Evolutionary conservation across 1,140 invertebrate species (phyloP), one percentile per base, ranked within the genome.

Genomic region (Lepidurus apus): DNA sequence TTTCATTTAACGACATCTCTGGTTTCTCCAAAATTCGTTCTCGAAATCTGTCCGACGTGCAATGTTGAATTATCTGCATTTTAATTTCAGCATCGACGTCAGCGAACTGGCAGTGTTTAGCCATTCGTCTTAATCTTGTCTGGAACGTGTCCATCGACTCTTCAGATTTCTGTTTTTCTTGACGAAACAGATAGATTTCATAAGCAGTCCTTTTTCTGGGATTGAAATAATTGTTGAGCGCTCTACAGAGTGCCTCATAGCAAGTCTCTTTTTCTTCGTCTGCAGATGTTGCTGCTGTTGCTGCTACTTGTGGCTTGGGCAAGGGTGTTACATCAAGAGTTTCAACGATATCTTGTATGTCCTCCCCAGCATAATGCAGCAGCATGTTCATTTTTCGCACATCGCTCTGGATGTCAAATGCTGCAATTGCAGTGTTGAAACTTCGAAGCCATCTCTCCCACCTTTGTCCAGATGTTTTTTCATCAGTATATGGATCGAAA

Each of bases 341-440:
- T 43, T 79, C 77, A 43, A 79, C 80, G 17, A 81, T 79, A 34
- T 81, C 80, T 21, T 81, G 65, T 8, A 81, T 80, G 43, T 73
- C 44, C 42, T 80, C 75, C 7, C 80, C 76, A n/a, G 76, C 80
- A 53, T 81, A 81, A 65, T 81, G 80, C 7, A 81, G 77, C 5
- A 81, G 74, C 42, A 80, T n/a, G 4, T 79, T 79, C 9, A 44
- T 53, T 75, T 80, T 53, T 11, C 80, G 75, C 7, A n/a, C 43
- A n/a, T 65, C 78, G n/a, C 77, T 74, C 17, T 43, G 43, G 74
- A 80, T 77, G 75, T 80, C 78, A 17, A 80, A 26, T 26, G 79
- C 79, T 7, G 45, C 74, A 11, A 80, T 13, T 11, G 78, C 47
- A 24, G 65, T 77, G 45, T 74, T 74, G 53, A 81, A 81, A 42